Evolutionary conservation across 2,888 invertebrate genomes (phyloP), one percentile per base, ranked within the genome.

Genomic region (Lottia scabra): DNA sequence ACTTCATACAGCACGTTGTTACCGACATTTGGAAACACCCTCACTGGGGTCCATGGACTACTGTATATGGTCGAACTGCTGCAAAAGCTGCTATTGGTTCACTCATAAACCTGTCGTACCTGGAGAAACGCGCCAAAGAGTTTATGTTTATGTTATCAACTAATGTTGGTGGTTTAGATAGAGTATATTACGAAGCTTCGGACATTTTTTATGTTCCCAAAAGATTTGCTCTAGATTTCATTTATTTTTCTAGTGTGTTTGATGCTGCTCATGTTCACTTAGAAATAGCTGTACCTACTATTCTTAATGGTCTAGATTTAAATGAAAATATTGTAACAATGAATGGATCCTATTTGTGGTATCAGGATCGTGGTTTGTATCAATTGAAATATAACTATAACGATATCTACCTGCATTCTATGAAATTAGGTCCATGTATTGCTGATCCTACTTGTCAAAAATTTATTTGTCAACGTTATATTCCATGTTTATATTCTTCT

Each of bases 201-300:
- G 70, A 70, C 43, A 70, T 70, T 23, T 70, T 65, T 23, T 70
- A 70, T 19, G 44, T 70, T 26, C 70, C 70, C 12, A 3, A 46
- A 6, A 48, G 62, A 48, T 56, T 45, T 23, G 56, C 27, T 26
- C 23, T 66, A 2, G 19, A 23, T 23, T 56, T 56, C 13, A 23
- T 23, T 56, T 56, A 56, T 12, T 23, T 56, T 23, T 2, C 56
- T 23, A 56, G 19, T 56, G 19, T 38, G n/a, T 70, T 56, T 19
- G n/a, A 30, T 30, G 19, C 48, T 1, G 19, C 65, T 13, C 46
- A 70, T 2, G 56, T 70, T 23, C 66, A 65, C 26, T 64, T 65
- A 46, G 70, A 70, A 43, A 70, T 70, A 44, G 70, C 66, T 6
- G 62, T 70, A 43, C 70, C 70, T 13, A 70, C 70, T 2, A 66